phyloP scores from a whole-genome alignment of 1,140 invertebrate species.

The Atta texana region DNA sequence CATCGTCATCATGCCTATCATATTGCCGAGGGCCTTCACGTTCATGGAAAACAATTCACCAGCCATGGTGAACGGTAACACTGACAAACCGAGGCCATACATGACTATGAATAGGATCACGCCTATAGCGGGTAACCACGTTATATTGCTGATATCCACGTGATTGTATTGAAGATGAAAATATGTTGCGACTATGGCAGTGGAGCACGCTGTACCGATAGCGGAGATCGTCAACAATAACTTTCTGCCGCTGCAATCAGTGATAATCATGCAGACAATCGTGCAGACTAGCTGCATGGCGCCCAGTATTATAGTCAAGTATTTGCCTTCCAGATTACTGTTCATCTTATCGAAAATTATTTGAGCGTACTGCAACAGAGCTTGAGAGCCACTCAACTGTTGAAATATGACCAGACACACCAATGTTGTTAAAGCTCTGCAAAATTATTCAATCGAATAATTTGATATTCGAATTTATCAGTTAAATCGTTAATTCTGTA shows the following conservation, averaged over 20 bases:
- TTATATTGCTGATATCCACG: slow-evolving; percentile 82
- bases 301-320: slow-evolving; percentile 89
- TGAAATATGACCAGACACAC: slow-evolving; percentile 89
- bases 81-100: slow-evolving; percentile 89
- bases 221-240: slow-evolving; percentile 89
- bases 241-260: slow-evolving; percentile 90
- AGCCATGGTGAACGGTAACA: slow-evolving; percentile 90
- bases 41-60: slow-evolving; percentile 91
- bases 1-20: slow-evolving; percentile 89
- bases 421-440: slow-evolving; percentile 87
- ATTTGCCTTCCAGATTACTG: slow-evolving; percentile 83
- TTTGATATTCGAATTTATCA: background rate
- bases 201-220: slow-evolving; percentile 85
- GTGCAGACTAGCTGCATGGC: slow-evolving; percentile 88
- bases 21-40: slow-evolving; percentile 89
- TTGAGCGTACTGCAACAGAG: slow-evolving; percentile 90
- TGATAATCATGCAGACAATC: slow-evolving; percentile 87
- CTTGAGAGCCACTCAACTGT: slow-evolving; percentile 91
- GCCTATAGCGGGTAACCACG: slow-evolving; percentile 88
- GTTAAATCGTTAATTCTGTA: background rate
- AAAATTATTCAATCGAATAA: background rate
- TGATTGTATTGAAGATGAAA: slow-evolving; percentile 87
- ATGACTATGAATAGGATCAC: slow-evolving; percentile 89
- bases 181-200: slow-evolving; percentile 83
- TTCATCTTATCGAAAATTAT: slow-evolving; percentile 89